Evolutionary conservation across 92 coral and sea anemone species (phyloP), one percentile per base, ranked within the genome.

Genomic region (Heteractis magnifica): DNA sequence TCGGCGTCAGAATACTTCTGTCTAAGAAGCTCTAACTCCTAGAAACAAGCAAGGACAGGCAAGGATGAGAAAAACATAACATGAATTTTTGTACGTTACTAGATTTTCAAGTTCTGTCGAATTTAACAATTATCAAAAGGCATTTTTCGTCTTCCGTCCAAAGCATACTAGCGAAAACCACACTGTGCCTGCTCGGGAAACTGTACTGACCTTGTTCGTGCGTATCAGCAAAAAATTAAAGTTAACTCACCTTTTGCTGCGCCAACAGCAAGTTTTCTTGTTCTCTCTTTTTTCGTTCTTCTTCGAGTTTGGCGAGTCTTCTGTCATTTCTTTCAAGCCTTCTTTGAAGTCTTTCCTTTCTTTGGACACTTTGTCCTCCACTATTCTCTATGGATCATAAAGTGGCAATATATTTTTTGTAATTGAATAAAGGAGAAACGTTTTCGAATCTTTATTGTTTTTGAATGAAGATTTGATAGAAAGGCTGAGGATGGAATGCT

Each of bases 21-120:
- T 52, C 93, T 86, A 8, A 95, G 85, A 85, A 94, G 60, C 48
- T 92, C 95, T 62, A 95, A 87, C 85, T 95, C 98, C 98, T 95
- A 79, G 26, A 20, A 4, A 15, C 10, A 84, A 56, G 68, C 50
- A 68, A 20, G 4, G 26, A 2, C 77, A 70, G 41, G 19, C 60
- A 62, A 77, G 5, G 56, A 14, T 56, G n/a, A 21, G 15, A 83
- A 16, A 75, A 12, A 55, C 59, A 4, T 9, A 55, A 55, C 59
- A 55, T 55, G 59, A 13, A 55, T 13, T 13, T 8, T 55, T 13
- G 0, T 0, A 34, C 44, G 44, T 34, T 34, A 0, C 44, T 34
- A 34, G 44, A 34, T 34, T 34, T 34, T 34, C 44, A 34, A 34
- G 44, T 34, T 1, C 3, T 2, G 44, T 34, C 44, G 44, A 34